A percentile compares a stretch with the other conserved stretches of the same genome.
These are phyloP conservation scores for Calypte anna DNA, from an alignment of 2,113 vertebrate genomes.

Conservation along the genomic window DNA sequence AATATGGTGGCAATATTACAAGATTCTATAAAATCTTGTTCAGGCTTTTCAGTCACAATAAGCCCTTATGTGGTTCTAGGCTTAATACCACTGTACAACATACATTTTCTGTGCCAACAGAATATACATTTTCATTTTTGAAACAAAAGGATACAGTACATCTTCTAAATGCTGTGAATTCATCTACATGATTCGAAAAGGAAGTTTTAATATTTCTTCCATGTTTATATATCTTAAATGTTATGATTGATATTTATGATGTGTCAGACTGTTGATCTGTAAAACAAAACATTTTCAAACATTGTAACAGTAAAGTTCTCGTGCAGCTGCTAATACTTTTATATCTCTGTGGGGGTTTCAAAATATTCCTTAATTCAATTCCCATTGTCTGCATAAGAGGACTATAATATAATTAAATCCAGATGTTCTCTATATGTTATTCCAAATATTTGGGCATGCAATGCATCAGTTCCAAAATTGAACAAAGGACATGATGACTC, in stretches of 20 bases:
- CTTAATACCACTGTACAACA: background rate
- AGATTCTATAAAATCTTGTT: slow-evolving; percentile 15
- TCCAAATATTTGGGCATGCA: slow-evolving; percentile 73
- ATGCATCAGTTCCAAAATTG: slow-evolving; percentile 62
- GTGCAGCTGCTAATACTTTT: slow-evolving; percentile 75
- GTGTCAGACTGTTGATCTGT: slow-evolving; percentile 72
- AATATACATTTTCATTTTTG: background rate
- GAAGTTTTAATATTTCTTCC: slow-evolving; percentile 31
- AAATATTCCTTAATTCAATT: slow-evolving; percentile 80
- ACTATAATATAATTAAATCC: slow-evolving; percentile 73
- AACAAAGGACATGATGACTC: slow-evolving; percentile 39
- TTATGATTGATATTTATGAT: slow-evolving; percentile 69
- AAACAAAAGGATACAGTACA: background rate
- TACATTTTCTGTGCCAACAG: background rate
- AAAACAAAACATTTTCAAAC: slow-evolving; percentile 75
- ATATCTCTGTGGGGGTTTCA: slow-evolving; percentile 74
- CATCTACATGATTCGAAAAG: slow-evolving; percentile 1
- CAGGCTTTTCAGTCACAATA: background rate
- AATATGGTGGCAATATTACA: slow-evolving; percentile 21
- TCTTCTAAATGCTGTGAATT: background rate
- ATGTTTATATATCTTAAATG: slow-evolving; percentile 30
- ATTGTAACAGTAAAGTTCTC: slow-evolving; percentile 67
- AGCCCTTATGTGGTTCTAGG: background rate
- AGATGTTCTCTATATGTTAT: slow-evolving; percentile 75
- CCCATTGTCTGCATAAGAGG: slow-evolving; percentile 73